phyloP scores from a whole-genome alignment of 2,113 vertebrate species.

The Sphaerodactylus townsendi region DNA sequence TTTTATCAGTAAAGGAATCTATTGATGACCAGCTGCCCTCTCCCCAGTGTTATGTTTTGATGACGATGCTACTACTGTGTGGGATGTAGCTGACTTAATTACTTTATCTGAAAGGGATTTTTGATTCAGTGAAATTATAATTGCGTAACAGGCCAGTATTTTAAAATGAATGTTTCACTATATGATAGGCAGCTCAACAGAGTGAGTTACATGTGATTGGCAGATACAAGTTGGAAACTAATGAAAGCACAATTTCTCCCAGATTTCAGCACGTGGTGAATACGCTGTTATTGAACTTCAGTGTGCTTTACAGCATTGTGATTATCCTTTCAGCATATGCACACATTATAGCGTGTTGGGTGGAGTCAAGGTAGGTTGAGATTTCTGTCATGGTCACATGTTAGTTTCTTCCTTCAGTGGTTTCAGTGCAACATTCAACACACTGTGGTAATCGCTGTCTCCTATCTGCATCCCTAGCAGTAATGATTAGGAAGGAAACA shows the following conservation, averaged over 20 bases:
- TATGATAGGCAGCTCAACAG: no score
- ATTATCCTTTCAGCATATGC: constrained; percentile 69
- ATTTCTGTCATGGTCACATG: no score
- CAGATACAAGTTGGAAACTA: not conserved
- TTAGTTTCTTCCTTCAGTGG: not conserved
- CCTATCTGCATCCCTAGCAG: constrained; percentile 1
- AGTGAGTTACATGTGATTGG: no score
- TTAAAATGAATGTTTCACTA: no score
- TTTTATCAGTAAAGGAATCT: no score
- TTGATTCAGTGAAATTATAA: no score
- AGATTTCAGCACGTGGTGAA: constrained; percentile 13
- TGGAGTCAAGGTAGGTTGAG: constrained; percentile 55
- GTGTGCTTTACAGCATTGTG: constrained; percentile 53
- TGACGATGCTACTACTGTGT: no score
- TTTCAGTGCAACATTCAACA: not conserved
- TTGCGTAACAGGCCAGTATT: no score
- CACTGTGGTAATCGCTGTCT: not conserved
- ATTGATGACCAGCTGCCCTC: no score
- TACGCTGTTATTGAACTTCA: constrained; percentile 77
- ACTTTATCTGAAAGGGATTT: no score
- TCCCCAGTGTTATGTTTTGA: no score
- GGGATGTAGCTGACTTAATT: no score
- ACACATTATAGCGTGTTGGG: constrained; percentile 42
- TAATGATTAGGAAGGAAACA: not conserved
- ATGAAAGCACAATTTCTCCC: not conserved